Base-by-base conservation (phyloP, 2,888 invertebrate species). In the Dorcus hopei region DNA sequence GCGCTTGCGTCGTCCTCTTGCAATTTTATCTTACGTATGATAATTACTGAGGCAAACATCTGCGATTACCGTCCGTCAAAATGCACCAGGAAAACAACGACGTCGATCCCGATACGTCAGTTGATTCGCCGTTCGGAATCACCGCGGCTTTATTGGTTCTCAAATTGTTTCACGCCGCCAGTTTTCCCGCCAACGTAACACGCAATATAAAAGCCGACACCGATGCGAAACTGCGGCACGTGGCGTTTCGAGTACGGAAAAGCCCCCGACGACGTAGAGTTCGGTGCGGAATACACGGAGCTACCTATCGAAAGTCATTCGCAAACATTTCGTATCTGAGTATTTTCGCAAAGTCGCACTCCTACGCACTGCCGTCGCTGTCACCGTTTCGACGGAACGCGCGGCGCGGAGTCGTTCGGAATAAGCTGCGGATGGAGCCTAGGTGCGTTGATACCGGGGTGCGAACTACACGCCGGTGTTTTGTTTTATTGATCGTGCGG, bases 1-100 rank as follows among this genome's bases (percentile, higher is more conserved):
- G 67, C 73, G 73, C 73, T 63, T 62, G 74, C 72, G 70, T 59
- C 42, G 45, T 65, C 62, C 63, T 60, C 23, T 57, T 51, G 39
- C 47, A 61, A 63, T 50, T 59, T 48, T 45, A 41, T 42, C 52
- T 53, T 59, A 56, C 58, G 45, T 45, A 23, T 23, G 45, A 45
- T 45, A 45, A 45, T 45, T 45, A 45, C 19, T 45, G 23, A n/a
- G 23, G 16, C 45, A 45, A 45, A 45, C 23, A 45, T 19, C 38
- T 11, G 19, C 49, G 49, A 26, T 49, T 33, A 9, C 9, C 45
- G 8, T 19, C 23, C 45, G 45, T 19, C 14, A 49, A 49, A 19
- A 38, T 38, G 33, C 33, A 14, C 23, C 49, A 33, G 9, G 26
- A 9, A 49, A 48, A 49, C 38, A 49, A 9, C 38, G n/a, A 9